A percentile compares a stretch with the other conserved stretches of the same genome.
Conservation (phyloP, 2,888 invertebrate genomes). For the Lordiphosa andalusiaca region DNA sequence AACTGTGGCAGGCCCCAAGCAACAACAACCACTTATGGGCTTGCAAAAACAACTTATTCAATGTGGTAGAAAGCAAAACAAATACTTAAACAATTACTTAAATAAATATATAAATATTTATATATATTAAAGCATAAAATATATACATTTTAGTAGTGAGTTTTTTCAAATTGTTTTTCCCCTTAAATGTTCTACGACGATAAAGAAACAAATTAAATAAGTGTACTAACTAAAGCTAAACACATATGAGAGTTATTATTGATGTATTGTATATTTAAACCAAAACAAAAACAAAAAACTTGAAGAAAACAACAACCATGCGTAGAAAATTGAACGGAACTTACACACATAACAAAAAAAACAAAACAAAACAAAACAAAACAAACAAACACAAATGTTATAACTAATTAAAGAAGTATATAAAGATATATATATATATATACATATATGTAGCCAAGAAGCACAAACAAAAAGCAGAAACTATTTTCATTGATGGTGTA, state of each 20-base stretch:
- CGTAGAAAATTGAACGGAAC: slow-evolving; percentile 62
- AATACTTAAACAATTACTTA: slow-evolving; percentile 10
- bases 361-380: slow-evolving; percentile 13
- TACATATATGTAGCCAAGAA: slow-evolving; percentile 15
- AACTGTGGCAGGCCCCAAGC: slow-evolving; percentile 73
- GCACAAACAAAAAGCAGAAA: slow-evolving; percentile 13
- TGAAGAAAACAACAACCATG: slow-evolving; percentile 60
- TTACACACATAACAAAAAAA: slow-evolving; percentile 51
- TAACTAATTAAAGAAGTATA: slow-evolving; percentile 19
- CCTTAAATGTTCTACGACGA: slow-evolving; percentile 52
- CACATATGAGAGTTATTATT: slow-evolving; percentile 34
- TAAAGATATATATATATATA: slow-evolving; percentile 6
- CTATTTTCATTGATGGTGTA: slow-evolving; percentile 70
- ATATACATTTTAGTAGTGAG: slow-evolving; percentile 48
- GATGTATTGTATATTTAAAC: slow-evolving; percentile 28
- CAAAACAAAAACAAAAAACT: slow-evolving; percentile 10
- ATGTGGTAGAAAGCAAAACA: slow-evolving; percentile 54
- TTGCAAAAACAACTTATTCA: slow-evolving; percentile 43
- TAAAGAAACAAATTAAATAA: slow-evolving; percentile 63
- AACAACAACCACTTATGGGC: slow-evolving; percentile 35
- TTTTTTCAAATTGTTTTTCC: slow-evolving; percentile 62
- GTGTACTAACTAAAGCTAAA: slow-evolving; percentile 53
- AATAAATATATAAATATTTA: slow-evolving; percentile 39
- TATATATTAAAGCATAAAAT: slow-evolving; percentile 26
- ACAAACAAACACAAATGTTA: slow-evolving; percentile 20